Percentiles rank a stretch among this genome's conserved stretches.
These are phyloP conservation scores for Dolichallabes microphthalmus DNA, from an alignment of 2,113 vertebrate species.

Conservation along the genomic window DNA sequence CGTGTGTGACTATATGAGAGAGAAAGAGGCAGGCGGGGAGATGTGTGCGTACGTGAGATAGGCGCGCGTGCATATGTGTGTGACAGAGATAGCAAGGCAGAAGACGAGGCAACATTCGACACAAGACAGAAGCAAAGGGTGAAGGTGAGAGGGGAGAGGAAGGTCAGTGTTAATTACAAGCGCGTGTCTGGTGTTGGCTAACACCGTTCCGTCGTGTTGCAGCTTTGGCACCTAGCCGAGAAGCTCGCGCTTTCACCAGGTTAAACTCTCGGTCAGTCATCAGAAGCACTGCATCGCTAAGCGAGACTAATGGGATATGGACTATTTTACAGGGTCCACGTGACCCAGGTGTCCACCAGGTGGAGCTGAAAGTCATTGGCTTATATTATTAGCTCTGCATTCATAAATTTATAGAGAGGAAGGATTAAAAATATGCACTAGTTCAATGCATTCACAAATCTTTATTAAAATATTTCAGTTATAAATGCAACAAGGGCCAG, in stretches of 20 bases:
- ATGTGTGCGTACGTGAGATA: not conserved
- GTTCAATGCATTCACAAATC: not conserved
- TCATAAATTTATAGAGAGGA: not conserved
- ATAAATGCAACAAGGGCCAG: not conserved
- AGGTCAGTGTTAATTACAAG: slow-evolving; percentile 53
- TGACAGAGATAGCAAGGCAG: not conserved
- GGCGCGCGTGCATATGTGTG: not conserved
- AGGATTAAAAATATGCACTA: not conserved
- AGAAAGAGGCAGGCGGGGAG: not conserved
- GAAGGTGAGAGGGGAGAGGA: slow-evolving; percentile 24
- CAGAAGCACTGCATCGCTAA: not conserved
- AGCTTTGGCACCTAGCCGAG: slow-evolving; percentile 45
- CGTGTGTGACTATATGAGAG: not conserved
- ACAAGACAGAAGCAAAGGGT: slow-evolving; percentile 10
- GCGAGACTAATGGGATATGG: not conserved
- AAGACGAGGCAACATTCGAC: not conserved
- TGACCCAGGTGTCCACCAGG: slow-evolving; percentile 57
- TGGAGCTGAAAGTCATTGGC: slow-evolving; percentile 55
- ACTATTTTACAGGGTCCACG: slow-evolving; percentile 33
- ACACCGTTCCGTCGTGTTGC: slow-evolving; percentile 57
- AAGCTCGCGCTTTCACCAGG: slow-evolving; percentile 51
- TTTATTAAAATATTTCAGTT: not conserved
- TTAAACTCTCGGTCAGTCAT: slow-evolving; percentile 24
- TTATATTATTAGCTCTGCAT: not conserved
- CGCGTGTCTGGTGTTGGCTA: slow-evolving; percentile 62